Base-by-base conservation (phyloP, 2,888 invertebrate species). In the Galerucella nymphaeae region DNA sequence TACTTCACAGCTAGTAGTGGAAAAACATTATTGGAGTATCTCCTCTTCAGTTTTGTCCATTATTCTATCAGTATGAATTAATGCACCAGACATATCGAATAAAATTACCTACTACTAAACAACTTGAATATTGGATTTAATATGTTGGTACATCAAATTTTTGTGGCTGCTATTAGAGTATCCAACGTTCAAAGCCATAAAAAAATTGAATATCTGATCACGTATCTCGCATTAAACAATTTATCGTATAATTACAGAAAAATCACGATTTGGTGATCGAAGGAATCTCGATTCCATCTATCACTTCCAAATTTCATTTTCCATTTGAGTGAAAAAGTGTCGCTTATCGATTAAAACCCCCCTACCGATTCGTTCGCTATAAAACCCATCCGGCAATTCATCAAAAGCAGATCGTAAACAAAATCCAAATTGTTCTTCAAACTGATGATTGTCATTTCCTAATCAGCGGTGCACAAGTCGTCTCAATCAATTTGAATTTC, bases 401-500 rank as follows among this genome's bases (percentile, higher is more conserved):
- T 72, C 72, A 64, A 69, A 68, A 50, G 65, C 69, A 72, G 72
- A 72, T 65, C 67, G 63, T 59, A 14, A 67, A 57, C 59, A 18
- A 55, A 58, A 68, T 72, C 55, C 68, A 53, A 65, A 72, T 72
- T 72, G 72, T 72, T 72, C 72, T 69, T 65, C 72, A 65, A 69
- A 72, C 65, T 63, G 68, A 71, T 67, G 66, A 72, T 61, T 72
- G 68, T 72, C 69, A 72, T 69, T 72, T 61, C 69, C 69, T 68
- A 72, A 65, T 69, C 61, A n/a, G 55, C 30, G 72, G 53, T 61
- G 59, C 61, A 50, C 23, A 69, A 53, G 57, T 69, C 69, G 65
- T 71, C 74, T 71, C 71, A 68, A 77, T 77, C 74, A 73, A 72
- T 77, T 72, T 61, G 38, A 65, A 58, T 30, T 66, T 62, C 73